Evolutionary conservation across 53 echinoderm and acorn worm species (phyloP).

Genomic region (Patiria pectinifera): DNA sequence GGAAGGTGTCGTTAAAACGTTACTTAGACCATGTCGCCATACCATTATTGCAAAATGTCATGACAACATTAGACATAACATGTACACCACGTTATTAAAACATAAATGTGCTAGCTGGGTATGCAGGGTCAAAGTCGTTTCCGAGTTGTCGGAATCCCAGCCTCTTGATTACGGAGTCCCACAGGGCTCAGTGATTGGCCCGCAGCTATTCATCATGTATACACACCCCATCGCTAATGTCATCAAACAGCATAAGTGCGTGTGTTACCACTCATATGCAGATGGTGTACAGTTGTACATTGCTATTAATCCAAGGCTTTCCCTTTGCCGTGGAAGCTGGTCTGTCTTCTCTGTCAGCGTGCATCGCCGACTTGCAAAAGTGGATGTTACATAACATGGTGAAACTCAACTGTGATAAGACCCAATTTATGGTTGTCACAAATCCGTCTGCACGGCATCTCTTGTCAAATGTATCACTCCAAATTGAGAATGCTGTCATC

Average conservation of each 20-base stretch:
- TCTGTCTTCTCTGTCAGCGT: conserved; percentile 34
- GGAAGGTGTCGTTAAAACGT: no score
- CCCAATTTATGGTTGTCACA: conserved; percentile 29
- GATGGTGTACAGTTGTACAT: conserved; percentile 52
- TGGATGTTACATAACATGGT: conserved; percentile 48
- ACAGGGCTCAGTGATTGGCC: conserved; percentile 46
- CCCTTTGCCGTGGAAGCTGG: neutral
- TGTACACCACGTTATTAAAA: no score
- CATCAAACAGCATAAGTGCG: conserved; percentile 15
- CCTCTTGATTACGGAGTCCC: conserved; percentile 24
- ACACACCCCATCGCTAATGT: conserved; percentile 23
- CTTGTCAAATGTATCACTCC: neutral
- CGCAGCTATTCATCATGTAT: conserved; percentile 30
- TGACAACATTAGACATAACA: no score
- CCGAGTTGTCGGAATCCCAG: conserved; percentile 5
- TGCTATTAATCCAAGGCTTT: conserved; percentile 17
- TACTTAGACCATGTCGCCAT: no score
- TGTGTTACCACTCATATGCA: conserved; percentile 34
- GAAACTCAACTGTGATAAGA: conserved; percentile 47
- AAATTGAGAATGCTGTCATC: conserved; percentile 7
- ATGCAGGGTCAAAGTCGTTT: no score
- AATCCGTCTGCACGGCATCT: conserved; percentile 8
- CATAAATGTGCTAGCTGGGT: no score
- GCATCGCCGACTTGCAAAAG: conserved; percentile 24
- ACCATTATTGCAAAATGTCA: no score